phyloP scores from a whole-genome alignment of 2,888 invertebrate genomes.

The Aethes cnicana region DNA sequence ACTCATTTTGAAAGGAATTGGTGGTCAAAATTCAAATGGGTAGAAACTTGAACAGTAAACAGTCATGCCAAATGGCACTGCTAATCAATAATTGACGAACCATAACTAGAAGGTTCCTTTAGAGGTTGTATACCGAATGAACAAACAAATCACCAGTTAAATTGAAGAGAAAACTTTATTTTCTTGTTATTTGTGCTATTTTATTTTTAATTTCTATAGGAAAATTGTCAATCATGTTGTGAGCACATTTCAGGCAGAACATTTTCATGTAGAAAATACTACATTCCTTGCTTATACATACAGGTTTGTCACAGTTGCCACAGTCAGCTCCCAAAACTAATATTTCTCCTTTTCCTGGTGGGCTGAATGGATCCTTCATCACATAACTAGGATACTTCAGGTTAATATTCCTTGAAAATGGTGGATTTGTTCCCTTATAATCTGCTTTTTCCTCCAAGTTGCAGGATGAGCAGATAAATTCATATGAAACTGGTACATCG shows the following conservation, averaged over 20 bases:
- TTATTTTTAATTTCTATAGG: constrained; percentile 87
- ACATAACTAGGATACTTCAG: constrained; percentile 89
- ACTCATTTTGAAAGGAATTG: too few species aligned
- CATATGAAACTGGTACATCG: constrained; percentile 40
- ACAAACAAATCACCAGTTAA: constrained; percentile 37
- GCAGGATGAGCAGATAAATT: constrained; percentile 86
- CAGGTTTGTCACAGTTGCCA: constrained; percentile 83
- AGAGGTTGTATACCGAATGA: constrained; percentile 1
- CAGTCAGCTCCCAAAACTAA: constrained; percentile 90
- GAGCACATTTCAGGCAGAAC: constrained; percentile 88
- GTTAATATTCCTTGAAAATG: constrained; percentile 86
- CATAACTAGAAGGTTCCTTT: too few species aligned
- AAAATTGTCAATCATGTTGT: constrained; percentile 81
- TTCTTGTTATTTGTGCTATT: constrained; percentile 66
- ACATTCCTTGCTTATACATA: constrained; percentile 89
- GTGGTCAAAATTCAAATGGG: too few species aligned
- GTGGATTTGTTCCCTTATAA: constrained; percentile 89
- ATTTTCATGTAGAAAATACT: constrained; percentile 90
- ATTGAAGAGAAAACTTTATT: too few species aligned
- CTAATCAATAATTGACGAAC: too few species aligned
- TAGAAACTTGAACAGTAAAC: too few species aligned
- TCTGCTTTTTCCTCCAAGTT: constrained; percentile 86
- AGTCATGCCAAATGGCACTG: too few species aligned
- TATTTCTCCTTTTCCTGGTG: constrained; percentile 88
- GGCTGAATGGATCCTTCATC: constrained; percentile 92